These are phyloP conservation scores for Rhyacichthys aspro DNA, from an alignment of 2,797 vertebrate genomes.

Conservation along the genomic window DNA sequence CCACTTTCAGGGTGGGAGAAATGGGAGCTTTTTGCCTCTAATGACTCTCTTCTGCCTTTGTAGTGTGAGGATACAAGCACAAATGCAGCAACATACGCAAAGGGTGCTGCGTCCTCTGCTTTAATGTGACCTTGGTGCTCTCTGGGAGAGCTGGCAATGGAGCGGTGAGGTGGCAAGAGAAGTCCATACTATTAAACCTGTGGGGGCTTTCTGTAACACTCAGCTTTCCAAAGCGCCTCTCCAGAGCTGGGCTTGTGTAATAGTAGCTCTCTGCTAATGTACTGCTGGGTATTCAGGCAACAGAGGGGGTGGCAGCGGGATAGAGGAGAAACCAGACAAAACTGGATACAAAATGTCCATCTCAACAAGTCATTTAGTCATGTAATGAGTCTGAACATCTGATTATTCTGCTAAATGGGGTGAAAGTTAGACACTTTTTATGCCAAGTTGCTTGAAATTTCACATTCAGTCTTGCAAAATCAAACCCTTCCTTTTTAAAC, in stretches of 20 bases:
- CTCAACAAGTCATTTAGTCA: constrained; percentile 34
- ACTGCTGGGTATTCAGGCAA: constrained; percentile 67
- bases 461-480: neutral
- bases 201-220: constrained; percentile 62
- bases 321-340: constrained; percentile 28
- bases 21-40: constrained; percentile 28
- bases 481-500: neutral
- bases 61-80: constrained; percentile 24
- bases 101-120: constrained; percentile 59
- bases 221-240: constrained; percentile 50
- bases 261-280: constrained; percentile 71
- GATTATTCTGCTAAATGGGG: constrained; percentile 23
- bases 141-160: constrained; percentile 55
- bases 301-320: constrained; percentile 43
- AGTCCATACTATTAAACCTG: constrained; percentile 61
- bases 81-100: constrained; percentile 14
- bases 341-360: constrained; percentile 26
- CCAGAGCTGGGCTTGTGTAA: constrained; percentile 51
- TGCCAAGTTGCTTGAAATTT: neutral
- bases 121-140: constrained; percentile 72
- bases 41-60: constrained; percentile 54
- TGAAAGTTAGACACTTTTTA: constrained; percentile 13
- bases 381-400: constrained; percentile 30
- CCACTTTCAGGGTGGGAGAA: constrained; percentile 37
- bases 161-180: constrained; percentile 50